Conservation (phyloP, 2,797 vertebrate genomes). For the Clamator glandarius region DNA sequence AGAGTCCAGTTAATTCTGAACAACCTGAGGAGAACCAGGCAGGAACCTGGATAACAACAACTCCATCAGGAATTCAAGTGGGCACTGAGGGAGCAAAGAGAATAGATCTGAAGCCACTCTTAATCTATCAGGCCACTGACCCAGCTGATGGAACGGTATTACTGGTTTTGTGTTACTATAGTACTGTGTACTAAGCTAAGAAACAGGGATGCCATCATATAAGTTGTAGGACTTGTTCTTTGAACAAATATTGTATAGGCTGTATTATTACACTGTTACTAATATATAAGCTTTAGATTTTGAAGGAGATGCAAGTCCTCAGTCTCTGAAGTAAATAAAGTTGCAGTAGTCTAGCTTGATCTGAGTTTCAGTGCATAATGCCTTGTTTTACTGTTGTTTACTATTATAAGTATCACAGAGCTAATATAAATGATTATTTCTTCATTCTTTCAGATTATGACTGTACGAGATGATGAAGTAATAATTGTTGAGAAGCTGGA, state of each 20-base stretch:
- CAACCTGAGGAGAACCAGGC: not conserved
- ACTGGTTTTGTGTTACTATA: not conserved
- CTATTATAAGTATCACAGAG: not conserved
- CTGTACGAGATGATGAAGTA: conserved; percentile 88
- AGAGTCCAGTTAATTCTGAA: not conserved
- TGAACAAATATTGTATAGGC: not conserved
- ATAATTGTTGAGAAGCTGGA: conserved; percentile 80
- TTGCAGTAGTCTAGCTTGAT: not conserved
- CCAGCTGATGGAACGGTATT: conserved; percentile 85
- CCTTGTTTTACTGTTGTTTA: not conserved
- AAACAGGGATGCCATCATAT: not conserved
- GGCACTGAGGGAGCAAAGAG: conserved; percentile 77
- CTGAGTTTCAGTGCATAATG: not conserved
- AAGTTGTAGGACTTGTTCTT: not conserved
- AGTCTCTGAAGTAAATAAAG: not conserved
- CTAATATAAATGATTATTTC: not conserved
- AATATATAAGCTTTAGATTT: not conserved
- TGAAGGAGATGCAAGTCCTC: not conserved
- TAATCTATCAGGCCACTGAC: conserved; percentile 84
- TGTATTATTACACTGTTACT: not conserved
- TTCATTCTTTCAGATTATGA: conserved; percentile 82
- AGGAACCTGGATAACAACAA: conserved; percentile 88
- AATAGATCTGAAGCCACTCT: conserved; percentile 72
- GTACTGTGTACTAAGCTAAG: not conserved
- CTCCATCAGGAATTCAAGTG: conserved; percentile 83